Evolutionary conservation across 2,888 invertebrate species (phyloP).

Genomic region (Miltochrista miniata): DNA sequence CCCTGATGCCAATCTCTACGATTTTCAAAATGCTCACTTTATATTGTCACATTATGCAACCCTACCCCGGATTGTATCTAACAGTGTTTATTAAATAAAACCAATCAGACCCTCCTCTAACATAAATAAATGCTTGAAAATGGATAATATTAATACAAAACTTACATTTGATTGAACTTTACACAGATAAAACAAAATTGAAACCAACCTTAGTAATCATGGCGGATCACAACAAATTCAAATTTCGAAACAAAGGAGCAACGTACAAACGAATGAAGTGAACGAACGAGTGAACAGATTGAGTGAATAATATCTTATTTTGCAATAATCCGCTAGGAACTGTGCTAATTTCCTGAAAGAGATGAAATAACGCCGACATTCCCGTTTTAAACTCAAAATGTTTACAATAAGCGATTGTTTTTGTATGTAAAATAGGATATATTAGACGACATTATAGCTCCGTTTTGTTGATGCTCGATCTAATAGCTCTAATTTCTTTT

Average conservation of each 20-base stretch:
- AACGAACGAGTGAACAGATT: conserved; percentile 72
- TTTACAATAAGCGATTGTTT: conserved; percentile 60
- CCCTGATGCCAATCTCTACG: too few relatives aligned
- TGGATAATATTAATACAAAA: conserved; percentile 14
- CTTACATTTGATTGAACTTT: conserved; percentile 36
- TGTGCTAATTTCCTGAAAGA: conserved; percentile 80
- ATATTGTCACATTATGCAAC: not conserved
- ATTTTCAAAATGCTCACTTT: not conserved
- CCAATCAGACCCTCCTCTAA: not conserved
- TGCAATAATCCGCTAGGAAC: conserved; percentile 78
- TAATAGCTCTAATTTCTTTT: conserved; percentile 13
- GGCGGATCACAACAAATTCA: conserved; percentile 49
- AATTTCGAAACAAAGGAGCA: conserved; percentile 67
- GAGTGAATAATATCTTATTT: conserved; percentile 82
- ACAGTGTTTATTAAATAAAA: not conserved
- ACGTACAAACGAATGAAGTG: conserved; percentile 66
- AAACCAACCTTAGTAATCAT: conserved; percentile 34
- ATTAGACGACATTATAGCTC: conserved; percentile 24
- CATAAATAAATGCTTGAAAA: conserved; percentile 4
- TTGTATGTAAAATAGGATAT: conserved; percentile 50
- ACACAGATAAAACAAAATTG: conserved; percentile 38
- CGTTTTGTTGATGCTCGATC: conserved; percentile 21
- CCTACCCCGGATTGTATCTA: not conserved
- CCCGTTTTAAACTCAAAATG: conserved; percentile 60
- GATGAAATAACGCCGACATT: conserved; percentile 67